Evolutionary conservation across 2,888 invertebrate species (phyloP).

Genomic region (Andrena fulva): DNA sequence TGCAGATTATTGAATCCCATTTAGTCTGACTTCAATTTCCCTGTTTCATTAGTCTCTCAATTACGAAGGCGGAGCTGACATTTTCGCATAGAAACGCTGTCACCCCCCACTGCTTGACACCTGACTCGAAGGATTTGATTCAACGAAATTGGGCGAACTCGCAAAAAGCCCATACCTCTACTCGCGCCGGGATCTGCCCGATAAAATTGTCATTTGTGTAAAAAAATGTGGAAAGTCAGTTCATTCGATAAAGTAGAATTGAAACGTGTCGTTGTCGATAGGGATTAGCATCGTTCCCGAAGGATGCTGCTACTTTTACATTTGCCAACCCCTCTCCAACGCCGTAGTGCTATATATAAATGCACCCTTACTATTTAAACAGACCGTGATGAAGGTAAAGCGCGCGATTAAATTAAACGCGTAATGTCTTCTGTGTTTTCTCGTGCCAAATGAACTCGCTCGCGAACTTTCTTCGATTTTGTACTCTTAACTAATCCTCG

Average conservation of each 20-base stretch:
- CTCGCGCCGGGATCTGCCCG: not conserved
- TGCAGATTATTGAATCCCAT: not conserved
- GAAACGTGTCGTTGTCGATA: constrained; percentile 1
- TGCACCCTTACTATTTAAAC: constrained; percentile 16
- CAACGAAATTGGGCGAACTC: not conserved
- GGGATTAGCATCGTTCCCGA: not conserved
- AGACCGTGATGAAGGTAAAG: not conserved
- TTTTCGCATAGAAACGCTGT: not conserved
- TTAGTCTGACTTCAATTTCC: not conserved
- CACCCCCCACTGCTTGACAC: not conserved
- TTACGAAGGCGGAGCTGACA: not conserved
- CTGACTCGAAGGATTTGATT: not conserved
- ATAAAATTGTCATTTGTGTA: not conserved
- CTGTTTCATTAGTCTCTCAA: not conserved
- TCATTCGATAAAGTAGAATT: constrained; percentile 1
- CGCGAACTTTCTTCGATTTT: constrained; percentile 9
- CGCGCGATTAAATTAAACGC: constrained; percentile 35
- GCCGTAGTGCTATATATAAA: constrained; percentile 6
- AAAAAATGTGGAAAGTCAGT: not conserved
- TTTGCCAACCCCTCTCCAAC: not conserved
- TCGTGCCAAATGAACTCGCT: not conserved
- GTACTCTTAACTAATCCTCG: constrained; percentile 1
- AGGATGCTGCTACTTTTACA: not conserved
- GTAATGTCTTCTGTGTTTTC: not conserved
- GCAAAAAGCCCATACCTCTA: not conserved